phyloP scores from a whole-genome alignment of 37 sponge, comb jelly and placozoan genomes.

The Diacarnus erythraeanus region DNA sequence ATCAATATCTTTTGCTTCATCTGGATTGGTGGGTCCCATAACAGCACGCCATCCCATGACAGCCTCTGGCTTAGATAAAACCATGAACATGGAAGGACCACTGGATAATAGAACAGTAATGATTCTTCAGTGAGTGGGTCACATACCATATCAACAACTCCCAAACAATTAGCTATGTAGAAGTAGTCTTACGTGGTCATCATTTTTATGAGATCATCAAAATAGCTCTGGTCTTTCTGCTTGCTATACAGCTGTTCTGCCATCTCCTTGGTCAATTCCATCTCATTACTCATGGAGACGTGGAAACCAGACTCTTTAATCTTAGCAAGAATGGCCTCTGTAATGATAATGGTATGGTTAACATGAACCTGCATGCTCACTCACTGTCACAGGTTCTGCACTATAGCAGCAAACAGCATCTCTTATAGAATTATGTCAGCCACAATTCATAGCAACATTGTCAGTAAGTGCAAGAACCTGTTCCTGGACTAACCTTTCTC shows the following conservation, averaged over 20 bases:
- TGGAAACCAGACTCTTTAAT: conserved; percentile 91
- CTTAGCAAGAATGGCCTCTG: conserved; percentile 85
- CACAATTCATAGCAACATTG: no score
- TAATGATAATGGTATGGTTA: not conserved
- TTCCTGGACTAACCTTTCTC: conserved; percentile 56
- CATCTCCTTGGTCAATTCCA: conserved; percentile 91
- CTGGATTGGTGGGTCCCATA: conserved; percentile 89
- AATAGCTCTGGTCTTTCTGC: conserved; percentile 94
- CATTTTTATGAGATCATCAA: conserved; percentile 76
- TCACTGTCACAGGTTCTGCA: no score
- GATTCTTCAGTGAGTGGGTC: not conserved
- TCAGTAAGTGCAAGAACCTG: not conserved
- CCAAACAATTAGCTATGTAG: not conserved
- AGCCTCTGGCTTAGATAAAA: conserved; percentile 87
- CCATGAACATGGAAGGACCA: conserved; percentile 95
- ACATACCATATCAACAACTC: not conserved
- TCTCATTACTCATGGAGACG: conserved; percentile 85
- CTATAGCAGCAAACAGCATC: no score
- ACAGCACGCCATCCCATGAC: conserved; percentile 86
- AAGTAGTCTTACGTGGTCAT: conserved; percentile 73
- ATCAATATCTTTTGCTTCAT: conserved; percentile 71
- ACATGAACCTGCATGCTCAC: no score
- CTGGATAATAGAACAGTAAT: conserved; percentile 25
- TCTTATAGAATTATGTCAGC: no score
- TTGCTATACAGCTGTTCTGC: conserved; percentile 87